These are phyloP conservation scores for Ophiodon elongatus DNA, from an alignment of 2,113 vertebrate species.

Conservation along the genomic window DNA sequence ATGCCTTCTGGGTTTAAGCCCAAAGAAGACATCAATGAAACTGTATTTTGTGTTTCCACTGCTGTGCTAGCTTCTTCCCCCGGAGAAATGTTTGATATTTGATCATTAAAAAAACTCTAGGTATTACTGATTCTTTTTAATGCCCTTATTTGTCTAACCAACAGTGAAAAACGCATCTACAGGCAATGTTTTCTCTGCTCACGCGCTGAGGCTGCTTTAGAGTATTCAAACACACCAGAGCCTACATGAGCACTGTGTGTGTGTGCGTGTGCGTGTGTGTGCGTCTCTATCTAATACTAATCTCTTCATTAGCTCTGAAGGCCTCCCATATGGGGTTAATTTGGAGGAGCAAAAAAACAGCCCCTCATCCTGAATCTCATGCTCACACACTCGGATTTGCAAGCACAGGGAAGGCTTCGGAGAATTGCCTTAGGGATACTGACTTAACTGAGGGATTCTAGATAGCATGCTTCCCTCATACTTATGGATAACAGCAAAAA, in stretches of 20 bases:
- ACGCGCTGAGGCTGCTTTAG: conserved; percentile 13
- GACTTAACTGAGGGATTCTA: conserved; percentile 71
- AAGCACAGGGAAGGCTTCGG: conserved; percentile 52
- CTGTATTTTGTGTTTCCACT: conserved; percentile 24
- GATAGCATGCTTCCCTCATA: conserved; percentile 71
- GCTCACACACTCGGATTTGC: conserved; percentile 64
- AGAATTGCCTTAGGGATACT: conserved; percentile 70
- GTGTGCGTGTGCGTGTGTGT: background rate
- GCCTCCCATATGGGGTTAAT: conserved; percentile 75
- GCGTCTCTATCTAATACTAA: conserved; percentile 66
- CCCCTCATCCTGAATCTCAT: conserved; percentile 64
- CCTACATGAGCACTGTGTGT: conserved; percentile 9
- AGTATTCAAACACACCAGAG: conserved; percentile 48
- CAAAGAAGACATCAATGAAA: conserved; percentile 67
- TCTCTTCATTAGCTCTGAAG: conserved; percentile 76
- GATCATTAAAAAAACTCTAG: conserved; percentile 55
- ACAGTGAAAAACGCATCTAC: conserved; percentile 53
- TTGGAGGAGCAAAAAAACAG: conserved; percentile 69
- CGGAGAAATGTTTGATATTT: conserved; percentile 55
- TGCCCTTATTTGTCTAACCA: conserved; percentile 51
- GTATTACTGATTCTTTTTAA: conserved; percentile 66
- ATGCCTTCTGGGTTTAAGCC: conserved; percentile 61
- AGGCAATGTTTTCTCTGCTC: conserved; percentile 51
- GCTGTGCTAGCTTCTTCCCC: conserved; percentile 19
- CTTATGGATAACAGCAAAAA: conserved; percentile 75